Conservation (phyloP, 2,797 vertebrate species). For the Euphonia xanthogaster region DNA sequence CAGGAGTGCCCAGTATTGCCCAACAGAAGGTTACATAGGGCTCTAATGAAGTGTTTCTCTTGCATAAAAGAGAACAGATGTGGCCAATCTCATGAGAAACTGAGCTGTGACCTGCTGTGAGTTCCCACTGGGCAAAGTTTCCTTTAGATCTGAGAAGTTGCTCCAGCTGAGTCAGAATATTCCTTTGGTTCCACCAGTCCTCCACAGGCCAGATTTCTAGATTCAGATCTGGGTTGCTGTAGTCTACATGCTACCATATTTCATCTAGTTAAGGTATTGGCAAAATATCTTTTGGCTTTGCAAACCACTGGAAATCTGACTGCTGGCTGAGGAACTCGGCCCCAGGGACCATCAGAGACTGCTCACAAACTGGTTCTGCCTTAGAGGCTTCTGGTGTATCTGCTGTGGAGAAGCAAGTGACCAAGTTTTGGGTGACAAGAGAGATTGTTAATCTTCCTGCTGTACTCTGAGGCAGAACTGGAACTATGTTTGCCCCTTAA, state of each 20-base stretch:
- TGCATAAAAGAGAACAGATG: conserved; percentile 59
- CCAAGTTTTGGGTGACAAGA: not conserved
- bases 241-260: not conserved
- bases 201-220: not conserved
- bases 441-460: not conserved
- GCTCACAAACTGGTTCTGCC: not conserved
- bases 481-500: not conserved
- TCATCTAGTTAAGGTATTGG: not conserved
- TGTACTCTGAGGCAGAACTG: not conserved
- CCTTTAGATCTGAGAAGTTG: not conserved
- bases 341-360: not conserved
- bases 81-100: conserved; percentile 51
- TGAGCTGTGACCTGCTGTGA: conserved; percentile 40
- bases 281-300: not conserved
- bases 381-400: not conserved
- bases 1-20: conserved; percentile 59
- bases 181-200: not conserved
- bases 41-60: conserved; percentile 45
- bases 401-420: not conserved
- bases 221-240: not conserved
- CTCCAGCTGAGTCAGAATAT: conserved; percentile 37
- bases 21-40: conserved; percentile 28
- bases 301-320: not conserved
- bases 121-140: conserved; percentile 14
- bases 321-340: not conserved